Evolutionary conservation across 2,888 invertebrate genomes (phyloP).

Genomic region (Cephus pygmeus): DNA sequence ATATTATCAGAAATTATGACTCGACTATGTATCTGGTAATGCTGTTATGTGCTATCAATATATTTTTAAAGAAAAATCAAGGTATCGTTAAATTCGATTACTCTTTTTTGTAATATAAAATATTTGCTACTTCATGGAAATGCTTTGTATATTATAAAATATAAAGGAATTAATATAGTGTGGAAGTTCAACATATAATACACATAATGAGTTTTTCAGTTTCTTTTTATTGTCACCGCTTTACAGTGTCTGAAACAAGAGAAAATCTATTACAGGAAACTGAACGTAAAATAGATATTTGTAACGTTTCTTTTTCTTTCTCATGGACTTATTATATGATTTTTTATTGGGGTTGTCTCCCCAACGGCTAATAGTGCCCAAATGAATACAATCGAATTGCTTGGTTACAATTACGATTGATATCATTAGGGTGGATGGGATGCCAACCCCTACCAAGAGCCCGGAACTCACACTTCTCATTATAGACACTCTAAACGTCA

Average conservation of each 20-base stretch:
- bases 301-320: not conserved
- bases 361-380: slow-evolving; percentile 62
- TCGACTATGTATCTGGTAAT: not conserved
- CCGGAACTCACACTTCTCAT: slow-evolving; percentile 47
- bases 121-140: not conserved
- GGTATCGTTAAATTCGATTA: not conserved
- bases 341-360: slow-evolving; percentile 69
- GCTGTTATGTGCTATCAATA: not conserved
- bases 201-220: not conserved
- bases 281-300: not conserved
- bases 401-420: slow-evolving; percentile 17
- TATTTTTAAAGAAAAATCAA: not conserved
- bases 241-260: not conserved
- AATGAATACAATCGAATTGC: slow-evolving; percentile 26
- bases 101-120: not conserved
- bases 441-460: slow-evolving; percentile 70
- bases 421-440: slow-evolving; percentile 67
- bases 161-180: not conserved
- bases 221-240: slow-evolving; percentile 3
- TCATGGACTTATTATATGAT: slow-evolving; percentile 37
- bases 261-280: not conserved
- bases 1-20: not conserved
- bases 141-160: not conserved
- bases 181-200: not conserved
- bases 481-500: slow-evolving; percentile 7